Evolutionary conservation across 2,888 invertebrate genomes (phyloP).

Genomic region (Chrysolina haemoptera): DNA sequence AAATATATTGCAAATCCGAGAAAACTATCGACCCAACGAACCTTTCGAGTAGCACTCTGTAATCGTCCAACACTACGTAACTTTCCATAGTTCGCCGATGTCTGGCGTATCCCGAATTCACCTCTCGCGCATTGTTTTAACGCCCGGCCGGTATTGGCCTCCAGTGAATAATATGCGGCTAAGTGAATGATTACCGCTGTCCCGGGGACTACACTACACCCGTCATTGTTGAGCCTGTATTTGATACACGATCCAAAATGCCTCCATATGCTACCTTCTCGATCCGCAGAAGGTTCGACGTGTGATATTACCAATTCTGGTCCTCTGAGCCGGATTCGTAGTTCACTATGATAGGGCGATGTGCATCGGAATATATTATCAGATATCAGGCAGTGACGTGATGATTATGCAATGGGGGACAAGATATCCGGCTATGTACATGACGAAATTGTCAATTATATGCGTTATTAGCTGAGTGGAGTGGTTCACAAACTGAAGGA

Average conservation of each 20-base stretch:
- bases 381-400: background rate
- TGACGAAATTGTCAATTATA: background rate
- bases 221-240: conserved; percentile 45
- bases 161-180: conserved; percentile 59
- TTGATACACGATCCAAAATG: conserved; percentile 31
- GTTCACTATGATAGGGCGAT: conserved; percentile 13
- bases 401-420: background rate
- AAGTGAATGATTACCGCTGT: conserved; percentile 57
- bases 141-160: conserved; percentile 51
- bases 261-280: background rate
- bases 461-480: background rate
- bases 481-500: background rate
- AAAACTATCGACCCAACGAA: no score
- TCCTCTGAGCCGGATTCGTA: conserved; percentile 19
- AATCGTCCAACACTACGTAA: background rate
- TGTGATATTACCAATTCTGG: conserved; percentile 4
- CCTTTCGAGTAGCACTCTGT: background rate
- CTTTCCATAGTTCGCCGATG: background rate
- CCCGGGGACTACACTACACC: conserved; percentile 46
- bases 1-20: no score
- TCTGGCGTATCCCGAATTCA: background rate
- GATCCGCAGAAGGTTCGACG: conserved; percentile 1
- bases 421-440: background rate
- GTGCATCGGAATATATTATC: conserved; percentile 11
- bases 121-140: conserved; percentile 33